Base-by-base conservation (phyloP, 2,113 vertebrate species). In the Mola mola region DNA sequence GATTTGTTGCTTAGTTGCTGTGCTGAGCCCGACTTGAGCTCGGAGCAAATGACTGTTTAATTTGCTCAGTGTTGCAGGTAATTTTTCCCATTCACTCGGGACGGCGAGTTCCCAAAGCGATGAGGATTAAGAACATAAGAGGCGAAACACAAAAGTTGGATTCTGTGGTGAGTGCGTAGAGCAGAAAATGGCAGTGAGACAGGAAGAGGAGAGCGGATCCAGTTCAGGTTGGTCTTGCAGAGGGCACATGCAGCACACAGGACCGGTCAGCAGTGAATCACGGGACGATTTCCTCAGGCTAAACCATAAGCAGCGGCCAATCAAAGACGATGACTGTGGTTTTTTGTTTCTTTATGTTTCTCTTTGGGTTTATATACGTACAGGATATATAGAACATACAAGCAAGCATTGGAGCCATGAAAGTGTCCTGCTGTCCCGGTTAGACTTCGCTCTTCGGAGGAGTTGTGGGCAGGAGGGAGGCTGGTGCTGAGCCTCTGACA, bases 51-150 rank as follows among this genome's bases (percentile, higher is more conserved):
- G 73, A 81, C 75, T 84, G 77, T 86, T 90, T 90, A 78, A 90
- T 90, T 89, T 90, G 85, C 72, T 78, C 75, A 63, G 19, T 53
- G 71, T 81, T 87, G 82, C 79, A 80, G 71, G 84, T 86, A 66
- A 85, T 84, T 88, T 83, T 70, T 83, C 73, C 60, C 73, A 66
- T 87, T 86, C 59, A 44, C 53, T 66, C 5, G 17, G 17, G 63
- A 51, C 55, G 36, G 67, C 47, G 51, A 37, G 29, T 50, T 77
- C 72, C 71, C 68, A 73, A 66, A 79, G 76, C 78, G 63, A 90
- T 89, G 37, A 43, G 65, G 53, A 75, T 78, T 74, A 67, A 26
- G 70, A 77, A 67, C 68, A 72, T 78, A 81, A 71, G 60, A 75
- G 44, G 33, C 24, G 58, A 71, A 79, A 70, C 53, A 72, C 44